These are phyloP conservation scores for Agonopterix alstromeriana DNA, from an alignment of 2,888 invertebrate genomes.

Conservation along the genomic window DNA sequence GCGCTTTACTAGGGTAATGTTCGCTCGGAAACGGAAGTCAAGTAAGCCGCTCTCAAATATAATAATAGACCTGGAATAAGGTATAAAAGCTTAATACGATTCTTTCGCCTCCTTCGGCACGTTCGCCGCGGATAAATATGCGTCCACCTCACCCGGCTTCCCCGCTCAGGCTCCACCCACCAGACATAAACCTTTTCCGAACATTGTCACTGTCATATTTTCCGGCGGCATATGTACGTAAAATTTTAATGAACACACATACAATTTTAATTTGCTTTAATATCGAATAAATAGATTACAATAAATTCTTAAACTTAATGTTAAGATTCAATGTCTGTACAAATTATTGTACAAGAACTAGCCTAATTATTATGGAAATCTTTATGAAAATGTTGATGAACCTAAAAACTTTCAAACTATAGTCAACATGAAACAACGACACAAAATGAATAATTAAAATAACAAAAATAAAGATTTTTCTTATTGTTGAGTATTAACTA, in stretches of 20 bases:
- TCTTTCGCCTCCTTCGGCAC: no score
- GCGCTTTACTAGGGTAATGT: no score
- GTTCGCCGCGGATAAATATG: no score
- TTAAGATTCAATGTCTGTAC: conserved; percentile 69
- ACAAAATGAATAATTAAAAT: conserved; percentile 3
- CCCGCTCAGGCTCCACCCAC: no score
- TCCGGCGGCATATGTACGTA: no score
- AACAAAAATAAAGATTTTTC: conserved; percentile 10
- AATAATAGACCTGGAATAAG: no score
- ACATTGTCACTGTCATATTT: no score
- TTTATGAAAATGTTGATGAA: not conserved
- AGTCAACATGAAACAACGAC: conserved; percentile 1
- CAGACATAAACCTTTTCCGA: no score
- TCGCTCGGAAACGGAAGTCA: no score
- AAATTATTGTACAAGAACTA: conserved; percentile 52
- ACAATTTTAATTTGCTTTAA: conserved; percentile 4
- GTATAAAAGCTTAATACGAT: no score
- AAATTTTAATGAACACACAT: not conserved
- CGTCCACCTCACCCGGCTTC: no score
- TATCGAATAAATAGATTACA: conserved; percentile 9
- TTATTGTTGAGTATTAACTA: conserved; percentile 36
- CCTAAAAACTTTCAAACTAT: not conserved
- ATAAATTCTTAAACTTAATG: conserved; percentile 13
- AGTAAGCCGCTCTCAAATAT: no score
- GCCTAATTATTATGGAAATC: conserved; percentile 18